phyloP scores from a whole-genome alignment of 2,113 vertebrate species.

The Chloebia gouldiae region DNA sequence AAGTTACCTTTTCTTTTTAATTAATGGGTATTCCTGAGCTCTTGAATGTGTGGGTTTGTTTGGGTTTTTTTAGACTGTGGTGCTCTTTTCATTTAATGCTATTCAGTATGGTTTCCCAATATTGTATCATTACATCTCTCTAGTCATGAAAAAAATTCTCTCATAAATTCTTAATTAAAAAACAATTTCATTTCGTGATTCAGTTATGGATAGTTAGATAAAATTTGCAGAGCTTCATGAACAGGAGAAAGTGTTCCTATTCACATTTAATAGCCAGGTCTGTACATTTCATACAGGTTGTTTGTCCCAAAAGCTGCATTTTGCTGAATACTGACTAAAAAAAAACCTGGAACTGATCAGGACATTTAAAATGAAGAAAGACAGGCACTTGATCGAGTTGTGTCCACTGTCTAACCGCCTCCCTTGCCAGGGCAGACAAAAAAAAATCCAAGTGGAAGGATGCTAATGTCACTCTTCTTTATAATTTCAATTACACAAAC shows the following conservation, averaged over 20 bases:
- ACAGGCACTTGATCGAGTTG: not conserved
- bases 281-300: not conserved
- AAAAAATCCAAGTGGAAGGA: not conserved
- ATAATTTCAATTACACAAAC: not conserved
- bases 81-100: not conserved
- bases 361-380: not conserved
- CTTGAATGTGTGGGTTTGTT: not conserved
- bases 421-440: not conserved
- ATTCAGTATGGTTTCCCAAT: not conserved
- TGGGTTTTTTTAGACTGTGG: not conserved
- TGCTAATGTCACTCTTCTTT: not conserved
- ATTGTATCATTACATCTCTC: not conserved
- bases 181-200: not conserved
- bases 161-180: not conserved
- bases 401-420: not conserved
- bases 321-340: not conserved
- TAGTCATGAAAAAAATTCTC: not conserved
- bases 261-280: not conserved
- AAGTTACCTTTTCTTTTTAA: not conserved
- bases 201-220: not conserved
- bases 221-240: not conserved
- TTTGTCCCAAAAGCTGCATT: not conserved
- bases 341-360: not conserved
- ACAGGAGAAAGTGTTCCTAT: not conserved
- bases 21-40: not conserved